phyloP scores from a whole-genome alignment of 2,797 vertebrate genomes.

The Alfaro cultratus region DNA sequence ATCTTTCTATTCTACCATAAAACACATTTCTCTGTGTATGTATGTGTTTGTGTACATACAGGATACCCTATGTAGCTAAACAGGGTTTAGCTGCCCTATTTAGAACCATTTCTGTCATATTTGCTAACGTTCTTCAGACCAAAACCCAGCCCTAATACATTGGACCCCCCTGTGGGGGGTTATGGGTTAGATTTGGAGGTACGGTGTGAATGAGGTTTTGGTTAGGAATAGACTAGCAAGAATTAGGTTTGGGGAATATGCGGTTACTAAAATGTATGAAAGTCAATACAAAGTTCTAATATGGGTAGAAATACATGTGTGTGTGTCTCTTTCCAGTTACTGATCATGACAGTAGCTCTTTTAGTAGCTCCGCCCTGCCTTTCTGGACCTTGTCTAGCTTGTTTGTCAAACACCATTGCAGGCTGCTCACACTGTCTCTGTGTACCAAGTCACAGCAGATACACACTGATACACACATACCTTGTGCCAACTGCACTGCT shows the following conservation, averaged over 20 bases:
- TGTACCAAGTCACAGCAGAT: slow-evolving; percentile 48
- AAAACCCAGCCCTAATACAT: no score
- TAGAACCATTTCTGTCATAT: no score
- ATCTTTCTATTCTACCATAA: background rate
- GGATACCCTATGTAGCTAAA: no score
- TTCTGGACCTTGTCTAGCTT: slow-evolving; percentile 70
- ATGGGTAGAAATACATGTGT: background rate
- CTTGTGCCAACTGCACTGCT: slow-evolving; percentile 45
- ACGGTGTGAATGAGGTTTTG: no score
- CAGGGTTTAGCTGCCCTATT: no score
- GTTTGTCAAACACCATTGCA: slow-evolving; percentile 74
- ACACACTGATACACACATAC: slow-evolving; percentile 49
- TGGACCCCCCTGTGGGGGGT: no score
- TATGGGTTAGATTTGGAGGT: no score
- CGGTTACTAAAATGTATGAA: no score
- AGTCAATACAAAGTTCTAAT: no score
- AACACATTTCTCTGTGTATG: background rate
- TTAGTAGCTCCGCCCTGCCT: slow-evolving; percentile 61
- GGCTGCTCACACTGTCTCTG: slow-evolving; percentile 58
- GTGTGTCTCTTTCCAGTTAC: slow-evolving; percentile 41
- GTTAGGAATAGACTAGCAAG: no score
- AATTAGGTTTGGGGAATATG: no score
- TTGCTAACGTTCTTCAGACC: no score
- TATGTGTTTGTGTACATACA: background rate
- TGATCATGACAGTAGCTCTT: slow-evolving; percentile 61